Evolutionary conservation across 2,113 vertebrate species (phyloP), one percentile per base, ranked within the genome.

Genomic region (Toxostoma redivivum): DNA sequence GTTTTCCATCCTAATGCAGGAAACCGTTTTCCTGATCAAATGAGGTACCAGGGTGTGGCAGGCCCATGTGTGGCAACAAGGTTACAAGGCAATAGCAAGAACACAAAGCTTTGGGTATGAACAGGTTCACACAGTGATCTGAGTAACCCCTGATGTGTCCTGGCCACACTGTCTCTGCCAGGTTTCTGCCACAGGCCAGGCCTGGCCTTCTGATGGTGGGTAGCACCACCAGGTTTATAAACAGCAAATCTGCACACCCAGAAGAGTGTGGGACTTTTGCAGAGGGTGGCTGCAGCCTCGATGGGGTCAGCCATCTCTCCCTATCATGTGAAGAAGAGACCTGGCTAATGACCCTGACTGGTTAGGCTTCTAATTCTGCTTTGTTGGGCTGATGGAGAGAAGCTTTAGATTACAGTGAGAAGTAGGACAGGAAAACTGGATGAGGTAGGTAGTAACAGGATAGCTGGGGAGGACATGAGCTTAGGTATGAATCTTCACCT

Each of bases 401-500:
- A 62, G 58, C 44, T 92, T 77, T 93, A 72, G 57, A n/a, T 81
- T 38, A 58, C 40, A 58, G 62, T 13, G 33, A 79, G 58, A 81
- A 88, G 47, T n/a, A 72, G 81, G 81, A 71, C 66, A 91, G 72
- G 40, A 64, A n/a, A 72, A 35, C 58, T 81, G 88, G 54, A n/a
- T 6, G 18, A 81, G 33, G 25, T 47, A 76, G 24, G 42, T 14
- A 33, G 61, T 66, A 74, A 74, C n/a, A 71, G 61, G 47, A 35
- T 27, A 74, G 61, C 80, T 1, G 3, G 24, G 8, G n/a, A 62
- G 42, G 19, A 71, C 7, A 15, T 35, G 51, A 79, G 12, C 61
- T 81, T 44, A 79, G 28, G 76, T 57, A 30, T 50, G 51, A 82
- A 48, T 48, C 70, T 61, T 64, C 5, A 10, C 45, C 37, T 65